phyloP scores from a whole-genome alignment of 2,113 vertebrate species.

The Vulpes vulpes region DNA sequence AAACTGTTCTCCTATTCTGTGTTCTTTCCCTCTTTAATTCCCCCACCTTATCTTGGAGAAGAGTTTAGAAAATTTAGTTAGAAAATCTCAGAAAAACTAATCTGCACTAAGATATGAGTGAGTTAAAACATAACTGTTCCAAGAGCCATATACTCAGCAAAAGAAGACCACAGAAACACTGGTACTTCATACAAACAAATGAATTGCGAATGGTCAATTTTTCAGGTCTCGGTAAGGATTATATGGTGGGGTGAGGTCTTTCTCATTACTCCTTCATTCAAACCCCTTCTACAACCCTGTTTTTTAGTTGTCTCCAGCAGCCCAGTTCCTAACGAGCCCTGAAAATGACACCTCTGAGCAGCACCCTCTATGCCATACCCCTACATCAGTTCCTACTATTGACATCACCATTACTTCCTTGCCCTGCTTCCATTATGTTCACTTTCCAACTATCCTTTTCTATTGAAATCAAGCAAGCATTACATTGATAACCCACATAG shows the following conservation, averaged over 20 bases:
- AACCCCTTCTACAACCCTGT: background rate
- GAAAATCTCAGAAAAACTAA: constrained; percentile 27
- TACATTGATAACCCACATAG: background rate
- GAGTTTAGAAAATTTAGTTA: background rate
- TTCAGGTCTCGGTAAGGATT: background rate
- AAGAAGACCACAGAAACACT: background rate
- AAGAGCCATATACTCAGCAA: background rate
- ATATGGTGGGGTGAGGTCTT: background rate
- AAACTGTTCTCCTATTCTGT: background rate
- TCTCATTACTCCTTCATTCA: background rate
- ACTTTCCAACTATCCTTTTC: background rate
- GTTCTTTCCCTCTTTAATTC: background rate
- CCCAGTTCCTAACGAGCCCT: background rate
- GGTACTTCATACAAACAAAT: background rate
- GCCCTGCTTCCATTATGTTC: background rate
- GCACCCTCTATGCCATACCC: background rate
- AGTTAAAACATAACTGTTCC: background rate
- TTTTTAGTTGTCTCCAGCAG: background rate
- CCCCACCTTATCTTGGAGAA: background rate
- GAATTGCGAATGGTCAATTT: background rate
- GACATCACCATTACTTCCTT: background rate
- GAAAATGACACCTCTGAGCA: background rate
- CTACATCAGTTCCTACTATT: background rate
- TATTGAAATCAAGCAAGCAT: constrained; percentile 9
- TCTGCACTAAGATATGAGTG: background rate